Evolutionary conservation across 2,888 invertebrate species (phyloP).

Genomic region (Anthrax anthrax): DNA sequence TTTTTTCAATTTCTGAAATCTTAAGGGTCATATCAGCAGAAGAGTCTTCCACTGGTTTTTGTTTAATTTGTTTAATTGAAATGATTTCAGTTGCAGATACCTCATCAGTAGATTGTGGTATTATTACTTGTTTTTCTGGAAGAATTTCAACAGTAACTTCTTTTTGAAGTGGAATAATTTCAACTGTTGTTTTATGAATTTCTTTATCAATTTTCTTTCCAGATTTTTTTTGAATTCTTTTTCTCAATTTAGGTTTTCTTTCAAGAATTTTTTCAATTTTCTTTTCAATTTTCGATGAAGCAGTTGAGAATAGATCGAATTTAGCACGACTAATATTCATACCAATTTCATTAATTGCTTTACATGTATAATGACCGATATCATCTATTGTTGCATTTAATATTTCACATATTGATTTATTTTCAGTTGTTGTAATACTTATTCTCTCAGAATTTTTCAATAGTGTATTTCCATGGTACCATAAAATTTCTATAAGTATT

Average conservation of each 20-base stretch:
- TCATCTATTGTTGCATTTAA: slow-evolving; percentile 46
- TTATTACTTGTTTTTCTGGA: not conserved
- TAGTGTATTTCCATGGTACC: slow-evolving; percentile 73
- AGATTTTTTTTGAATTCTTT: slow-evolving; percentile 26
- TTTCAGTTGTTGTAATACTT: slow-evolving; percentile 54
- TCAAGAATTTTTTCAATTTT: slow-evolving; percentile 30
- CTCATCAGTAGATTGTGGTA: slow-evolving; percentile 4
- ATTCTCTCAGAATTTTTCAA: slow-evolving; percentile 59
- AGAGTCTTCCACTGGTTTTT: slow-evolving; percentile 4
- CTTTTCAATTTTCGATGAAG: slow-evolving; percentile 35
- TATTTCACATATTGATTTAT: slow-evolving; percentile 56
- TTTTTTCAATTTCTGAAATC: slow-evolving; percentile 24
- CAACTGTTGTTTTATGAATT: slow-evolving; percentile 22
- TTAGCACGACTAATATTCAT: slow-evolving; percentile 65
- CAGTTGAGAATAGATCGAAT: slow-evolving; percentile 48
- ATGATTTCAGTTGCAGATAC: slow-evolving; percentile 4
- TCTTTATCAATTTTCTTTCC: slow-evolving; percentile 24
- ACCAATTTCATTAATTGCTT: slow-evolving; percentile 74
- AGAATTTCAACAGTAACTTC: slow-evolving; percentile 17
- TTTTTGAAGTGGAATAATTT: slow-evolving; percentile 21
- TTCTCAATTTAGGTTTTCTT: slow-evolving; percentile 31
- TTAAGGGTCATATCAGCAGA: slow-evolving; percentile 15
- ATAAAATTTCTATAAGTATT: slow-evolving; percentile 53
- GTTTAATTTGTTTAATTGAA: not conserved
- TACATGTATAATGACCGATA: slow-evolving; percentile 67